Evolutionary conservation across 1,140 invertebrate species (phyloP), one percentile per base, ranked within the genome.

Genomic region (Megalopta genalis): DNA sequence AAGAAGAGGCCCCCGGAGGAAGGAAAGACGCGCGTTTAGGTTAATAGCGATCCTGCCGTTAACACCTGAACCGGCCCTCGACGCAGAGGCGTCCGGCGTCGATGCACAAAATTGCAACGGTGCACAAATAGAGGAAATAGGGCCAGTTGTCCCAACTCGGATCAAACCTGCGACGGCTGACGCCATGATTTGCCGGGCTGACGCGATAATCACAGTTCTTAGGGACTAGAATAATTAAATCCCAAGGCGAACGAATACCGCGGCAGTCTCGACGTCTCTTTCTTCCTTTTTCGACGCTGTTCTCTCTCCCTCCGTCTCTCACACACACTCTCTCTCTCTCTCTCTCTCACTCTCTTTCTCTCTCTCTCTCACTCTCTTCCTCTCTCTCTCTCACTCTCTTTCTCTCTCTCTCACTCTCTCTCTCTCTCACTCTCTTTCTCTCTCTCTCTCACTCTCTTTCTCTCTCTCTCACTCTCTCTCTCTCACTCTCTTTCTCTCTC

Each of bases 1-100:
- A n/a, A n/a, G n/a, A n/a, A 59, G 65, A 52, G 62, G 69, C 12
- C 9, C 54, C n/a, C 64, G 77, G 67, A 65, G 52, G 60, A 57
- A 49, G 75, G 59, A 59, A 76, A 82, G 79, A 54, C 72, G 59
- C 68, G 67, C 69, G 80, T 64, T n/a, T n/a, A 84, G 78, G 74
- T 72, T 88, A 87, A 81, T 83, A 87, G 86, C 90, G 90, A 90
- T 84, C 88, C 88, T 89, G 89, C 88, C 88, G 89, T 91, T 91
- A 90, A 90, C 89, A 90, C 89, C 90, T 90, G 88, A 90, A 89
- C 83, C 39, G 65, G 71, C 65, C 77, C 25, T 66, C 57, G 60
- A 18, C 54, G 54, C 59, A 64, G 59, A 42, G 64, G 63, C 60
- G 18, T n/a, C 42, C 27, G 9, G 14, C 27, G 78, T 62, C 32